phyloP scores from a whole-genome alignment of 2,888 invertebrate genomes.

The Dicyrtomina minuta region DNA sequence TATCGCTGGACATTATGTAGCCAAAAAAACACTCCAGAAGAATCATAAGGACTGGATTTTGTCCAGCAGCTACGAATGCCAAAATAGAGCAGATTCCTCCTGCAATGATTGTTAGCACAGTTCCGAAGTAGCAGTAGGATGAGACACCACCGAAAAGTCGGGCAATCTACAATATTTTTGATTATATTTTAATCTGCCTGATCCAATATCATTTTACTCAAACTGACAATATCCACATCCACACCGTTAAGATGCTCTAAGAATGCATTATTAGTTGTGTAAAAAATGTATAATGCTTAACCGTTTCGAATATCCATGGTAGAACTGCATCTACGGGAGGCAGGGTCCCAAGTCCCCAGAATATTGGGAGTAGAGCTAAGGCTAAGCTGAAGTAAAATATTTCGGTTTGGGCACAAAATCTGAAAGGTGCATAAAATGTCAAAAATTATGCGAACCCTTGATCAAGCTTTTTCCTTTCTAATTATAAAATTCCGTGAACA shows the following conservation, averaged over 20 bases:
- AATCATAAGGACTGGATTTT: slow-evolving; percentile 39
- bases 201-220: no score
- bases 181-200: no score
- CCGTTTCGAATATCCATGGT: slow-evolving; percentile 50
- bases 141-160: slow-evolving; percentile 40
- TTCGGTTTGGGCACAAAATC: neutral
- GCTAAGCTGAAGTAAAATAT: slow-evolving; percentile 3
- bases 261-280: neutral
- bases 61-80: slow-evolving; percentile 42
- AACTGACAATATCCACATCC: no score
- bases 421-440: neutral
- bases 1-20: slow-evolving; percentile 47
- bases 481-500: no score
- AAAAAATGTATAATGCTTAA: slow-evolving; percentile 16
- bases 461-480: neutral
- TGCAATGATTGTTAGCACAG: slow-evolving; percentile 38
- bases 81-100: slow-evolving; percentile 38
- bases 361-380: slow-evolving; percentile 40
- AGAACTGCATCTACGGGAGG: slow-evolving; percentile 49
- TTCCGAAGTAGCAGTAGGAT: slow-evolving; percentile 47
- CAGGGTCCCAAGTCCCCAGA: slow-evolving; percentile 48
- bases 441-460: slow-evolving; percentile 3
- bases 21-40: slow-evolving; percentile 45
- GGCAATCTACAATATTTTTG: slow-evolving; percentile 34
- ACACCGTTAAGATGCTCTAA: no score